A percentile compares a stretch with the other conserved stretches of the same genome.
Conservation (phyloP, 2,797 vertebrate genomes). For the Manis javanica region DNA sequence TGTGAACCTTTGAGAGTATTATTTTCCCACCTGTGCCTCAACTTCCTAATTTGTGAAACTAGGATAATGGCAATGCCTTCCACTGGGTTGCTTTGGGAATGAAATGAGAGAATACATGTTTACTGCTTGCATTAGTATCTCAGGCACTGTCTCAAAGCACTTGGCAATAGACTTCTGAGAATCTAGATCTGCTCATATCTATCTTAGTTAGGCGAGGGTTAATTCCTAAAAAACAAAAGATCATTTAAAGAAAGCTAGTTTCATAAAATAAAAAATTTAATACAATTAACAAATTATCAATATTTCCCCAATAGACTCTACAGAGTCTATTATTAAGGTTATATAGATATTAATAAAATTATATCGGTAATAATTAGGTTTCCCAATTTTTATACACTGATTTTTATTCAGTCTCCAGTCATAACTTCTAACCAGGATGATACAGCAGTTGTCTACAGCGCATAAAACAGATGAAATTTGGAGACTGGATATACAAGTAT, state of each 20-base stretch:
- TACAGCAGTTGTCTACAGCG: not conserved
- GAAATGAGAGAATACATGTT: not conserved
- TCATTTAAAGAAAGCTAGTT: not conserved
- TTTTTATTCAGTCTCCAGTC: not conserved
- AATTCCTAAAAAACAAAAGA: not conserved
- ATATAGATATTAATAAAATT: conserved; percentile 5
- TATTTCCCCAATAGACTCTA: not conserved
- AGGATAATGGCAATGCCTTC: not conserved
- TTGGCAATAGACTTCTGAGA: not conserved
- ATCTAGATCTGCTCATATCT: not conserved
- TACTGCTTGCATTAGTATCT: not conserved
- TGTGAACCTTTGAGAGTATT: not conserved
- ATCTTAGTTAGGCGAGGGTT: not conserved
- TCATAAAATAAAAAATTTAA: not conserved
- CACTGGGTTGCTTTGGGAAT: not conserved
- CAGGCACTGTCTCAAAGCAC: not conserved
- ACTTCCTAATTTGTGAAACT: not conserved
- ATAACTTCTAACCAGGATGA: not conserved
- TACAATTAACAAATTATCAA: not conserved
- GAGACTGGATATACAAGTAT: not conserved
- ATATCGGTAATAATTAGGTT: not conserved
- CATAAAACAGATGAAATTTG: not conserved
- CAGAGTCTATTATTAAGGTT: not conserved
- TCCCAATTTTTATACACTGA: not conserved
- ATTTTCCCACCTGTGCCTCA: not conserved